Conservation (phyloP, 2,888 invertebrate genomes). For the Urechis unicinctus region DNA sequence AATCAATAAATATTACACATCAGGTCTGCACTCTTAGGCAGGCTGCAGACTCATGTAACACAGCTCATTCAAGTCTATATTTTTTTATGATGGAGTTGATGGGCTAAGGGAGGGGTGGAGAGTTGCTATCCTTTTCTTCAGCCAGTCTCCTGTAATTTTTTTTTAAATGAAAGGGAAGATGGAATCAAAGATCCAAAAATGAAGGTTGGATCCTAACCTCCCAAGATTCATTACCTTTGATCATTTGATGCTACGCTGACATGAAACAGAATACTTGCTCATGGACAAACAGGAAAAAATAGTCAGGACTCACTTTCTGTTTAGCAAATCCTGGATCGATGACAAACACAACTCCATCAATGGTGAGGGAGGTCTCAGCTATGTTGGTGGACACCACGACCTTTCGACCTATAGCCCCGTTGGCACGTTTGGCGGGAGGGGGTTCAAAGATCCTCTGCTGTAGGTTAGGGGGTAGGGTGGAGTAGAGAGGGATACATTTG, state of each 20-base stretch:
- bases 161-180: no score
- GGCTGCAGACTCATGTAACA: not conserved
- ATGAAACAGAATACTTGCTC: no score
- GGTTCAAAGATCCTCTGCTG: slow-evolving; percentile 97
- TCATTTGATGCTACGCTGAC: no score
- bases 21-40: no score
- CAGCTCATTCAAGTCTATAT: not conserved
- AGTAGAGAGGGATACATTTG: slow-evolving; percentile 97
- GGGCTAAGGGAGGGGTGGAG: no score
- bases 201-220: no score
- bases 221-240: no score
- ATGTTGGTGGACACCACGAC: slow-evolving; percentile 99
- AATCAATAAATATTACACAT: not conserved
- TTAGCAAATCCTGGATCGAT: slow-evolving; percentile 99
- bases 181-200: no score
- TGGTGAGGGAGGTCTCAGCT: slow-evolving; percentile 97
- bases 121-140: no score
- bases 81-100: no score
- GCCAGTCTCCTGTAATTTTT: no score
- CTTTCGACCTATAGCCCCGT: slow-evolving; percentile 82
- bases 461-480: slow-evolving; percentile 91
- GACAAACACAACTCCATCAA: slow-evolving; percentile 98
- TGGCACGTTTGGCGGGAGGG: slow-evolving; percentile 82
- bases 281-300: not conserved
- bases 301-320: slow-evolving; percentile 70